phyloP scores from a whole-genome alignment of 2,113 vertebrate genomes.

The Empidonax alnorum region DNA sequence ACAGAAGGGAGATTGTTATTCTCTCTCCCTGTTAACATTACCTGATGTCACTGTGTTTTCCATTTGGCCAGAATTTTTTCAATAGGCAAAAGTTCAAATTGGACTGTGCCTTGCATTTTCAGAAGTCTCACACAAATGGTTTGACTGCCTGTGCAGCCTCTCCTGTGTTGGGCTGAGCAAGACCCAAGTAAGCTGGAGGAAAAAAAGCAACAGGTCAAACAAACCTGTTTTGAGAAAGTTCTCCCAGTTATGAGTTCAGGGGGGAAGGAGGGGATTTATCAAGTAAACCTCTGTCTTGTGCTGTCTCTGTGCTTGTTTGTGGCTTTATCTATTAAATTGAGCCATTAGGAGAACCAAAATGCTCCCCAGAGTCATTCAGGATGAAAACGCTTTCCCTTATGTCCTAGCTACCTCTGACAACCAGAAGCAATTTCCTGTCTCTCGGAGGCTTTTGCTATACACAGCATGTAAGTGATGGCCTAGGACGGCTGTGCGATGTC shows the following conservation, averaged over 20 bases:
- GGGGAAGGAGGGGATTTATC: background rate
- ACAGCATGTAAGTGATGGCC: background rate
- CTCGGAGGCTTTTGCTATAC: background rate
- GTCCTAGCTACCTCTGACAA: background rate
- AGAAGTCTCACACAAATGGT: background rate
- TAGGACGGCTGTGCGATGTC: accelerated
- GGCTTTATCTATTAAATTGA: conserved; percentile 27
- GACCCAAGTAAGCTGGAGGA: background rate
- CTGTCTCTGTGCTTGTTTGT: background rate
- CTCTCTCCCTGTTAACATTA: background rate
- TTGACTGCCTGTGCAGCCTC: background rate
- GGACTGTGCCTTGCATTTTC: background rate
- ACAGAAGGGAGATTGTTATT: background rate
- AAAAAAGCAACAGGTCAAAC: background rate
- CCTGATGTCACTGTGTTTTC: background rate
- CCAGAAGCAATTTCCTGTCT: background rate
- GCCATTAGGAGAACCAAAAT: background rate
- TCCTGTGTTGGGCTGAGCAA: background rate
- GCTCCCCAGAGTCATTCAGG: background rate
- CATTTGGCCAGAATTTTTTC: background rate
- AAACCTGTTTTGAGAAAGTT: background rate
- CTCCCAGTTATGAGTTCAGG: background rate
- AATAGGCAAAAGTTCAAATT: background rate
- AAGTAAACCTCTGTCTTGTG: background rate
- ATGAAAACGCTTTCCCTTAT: conserved; percentile 18